phyloP scores from a whole-genome alignment of 2,888 invertebrate species.

The Eupithecia subumbrata region DNA sequence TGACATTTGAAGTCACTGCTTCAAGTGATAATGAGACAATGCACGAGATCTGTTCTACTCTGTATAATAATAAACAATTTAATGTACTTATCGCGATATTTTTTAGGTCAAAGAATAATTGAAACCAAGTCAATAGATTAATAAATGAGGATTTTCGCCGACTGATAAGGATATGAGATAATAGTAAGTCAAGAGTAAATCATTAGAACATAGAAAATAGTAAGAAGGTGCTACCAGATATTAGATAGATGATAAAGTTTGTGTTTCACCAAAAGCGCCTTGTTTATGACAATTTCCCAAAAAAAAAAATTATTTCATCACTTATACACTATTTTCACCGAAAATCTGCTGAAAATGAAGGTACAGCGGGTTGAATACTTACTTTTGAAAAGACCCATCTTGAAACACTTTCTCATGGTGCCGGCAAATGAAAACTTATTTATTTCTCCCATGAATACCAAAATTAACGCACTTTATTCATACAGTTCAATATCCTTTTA shows the following conservation, averaged over 20 bases:
- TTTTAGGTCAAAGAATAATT: conserved; percentile 8
- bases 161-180: background rate
- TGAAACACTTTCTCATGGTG: conserved; percentile 80
- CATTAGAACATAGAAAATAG: background rate
- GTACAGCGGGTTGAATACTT: conserved; percentile 54
- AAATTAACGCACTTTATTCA: conserved; percentile 22
- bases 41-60: background rate
- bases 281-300: background rate
- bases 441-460: conserved; percentile 66
- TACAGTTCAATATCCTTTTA: conserved; percentile 4
- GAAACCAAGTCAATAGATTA: conserved; percentile 12
- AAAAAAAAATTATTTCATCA: no score
- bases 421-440: conserved; percentile 64
- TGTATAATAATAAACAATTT: background rate
- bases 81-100: background rate
- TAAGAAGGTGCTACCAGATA: background rate
- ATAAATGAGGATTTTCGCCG: background rate
- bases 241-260: background rate
- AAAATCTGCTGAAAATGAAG: background rate
- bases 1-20: background rate
- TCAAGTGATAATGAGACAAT: background rate
- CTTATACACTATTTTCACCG: background rate
- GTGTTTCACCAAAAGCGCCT: background rate
- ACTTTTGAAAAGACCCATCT: conserved; percentile 81
- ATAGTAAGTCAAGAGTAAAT: background rate